These are phyloP conservation scores for Pangasianodon hypophthalmus DNA, from an alignment of 2,113 vertebrate species.

Conservation along the genomic window DNA sequence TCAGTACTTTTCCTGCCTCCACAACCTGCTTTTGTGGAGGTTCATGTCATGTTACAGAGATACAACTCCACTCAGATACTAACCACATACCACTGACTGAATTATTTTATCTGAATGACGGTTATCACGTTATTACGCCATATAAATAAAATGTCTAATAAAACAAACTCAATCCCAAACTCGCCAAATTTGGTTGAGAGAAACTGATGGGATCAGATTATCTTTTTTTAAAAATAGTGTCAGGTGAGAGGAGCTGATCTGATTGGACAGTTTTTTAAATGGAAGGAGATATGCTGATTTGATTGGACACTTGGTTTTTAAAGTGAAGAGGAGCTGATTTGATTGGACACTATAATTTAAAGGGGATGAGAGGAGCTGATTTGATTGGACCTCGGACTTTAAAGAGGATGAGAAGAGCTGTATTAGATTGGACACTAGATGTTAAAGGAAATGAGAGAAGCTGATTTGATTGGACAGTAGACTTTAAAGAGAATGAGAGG, in stretches of 20 bases:
- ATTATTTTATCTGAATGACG: background rate
- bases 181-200: background rate
- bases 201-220: background rate
- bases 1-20: background rate
- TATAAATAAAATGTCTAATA: background rate
- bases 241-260: background rate
- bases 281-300: no score
- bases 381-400: no score
- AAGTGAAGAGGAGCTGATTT: no score
- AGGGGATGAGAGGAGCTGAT: no score
- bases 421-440: no score
- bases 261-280: no score
- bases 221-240: background rate
- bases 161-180: background rate
- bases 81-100: background rate
- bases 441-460: no score
- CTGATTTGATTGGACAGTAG: no score
- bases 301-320: no score
- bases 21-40: background rate
- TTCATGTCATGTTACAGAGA: background rate
- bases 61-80: background rate
- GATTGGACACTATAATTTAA: no score
- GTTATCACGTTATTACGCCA: background rate
- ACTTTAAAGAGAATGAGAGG: no score
- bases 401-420: no score